phyloP scores from a whole-genome alignment of 2,113 vertebrate genomes.

The Mungos mungo region DNA sequence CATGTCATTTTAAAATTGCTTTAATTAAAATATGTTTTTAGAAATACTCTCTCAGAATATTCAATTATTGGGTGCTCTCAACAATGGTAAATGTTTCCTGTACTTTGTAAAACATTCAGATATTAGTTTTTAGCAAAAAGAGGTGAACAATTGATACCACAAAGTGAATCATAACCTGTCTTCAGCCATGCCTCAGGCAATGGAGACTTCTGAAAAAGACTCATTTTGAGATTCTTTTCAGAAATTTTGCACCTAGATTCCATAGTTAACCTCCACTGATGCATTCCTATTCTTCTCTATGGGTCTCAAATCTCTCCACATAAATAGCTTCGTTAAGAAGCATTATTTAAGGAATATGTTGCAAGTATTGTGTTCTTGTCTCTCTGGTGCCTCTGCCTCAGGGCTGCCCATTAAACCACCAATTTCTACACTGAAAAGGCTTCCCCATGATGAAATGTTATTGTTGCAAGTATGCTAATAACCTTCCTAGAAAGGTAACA shows the following conservation, averaged over 20 bases:
- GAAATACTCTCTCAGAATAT: background rate
- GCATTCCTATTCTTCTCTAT: background rate
- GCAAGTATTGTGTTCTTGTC: background rate
- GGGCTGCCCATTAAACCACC: background rate
- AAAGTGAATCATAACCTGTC: background rate
- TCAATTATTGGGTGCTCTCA: background rate
- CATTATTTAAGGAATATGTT: background rate
- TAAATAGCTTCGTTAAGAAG: background rate
- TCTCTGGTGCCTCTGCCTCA: background rate
- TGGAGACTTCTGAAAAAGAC: background rate
- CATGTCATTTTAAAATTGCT: background rate
- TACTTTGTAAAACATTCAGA: background rate
- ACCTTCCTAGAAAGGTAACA: background rate
- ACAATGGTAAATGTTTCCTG: background rate
- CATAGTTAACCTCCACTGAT: background rate
- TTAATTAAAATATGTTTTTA: constrained; percentile 49
- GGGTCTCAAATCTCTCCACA: background rate
- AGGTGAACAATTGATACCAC: background rate
- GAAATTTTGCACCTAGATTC: background rate
- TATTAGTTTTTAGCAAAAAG: background rate
- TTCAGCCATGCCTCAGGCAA: background rate
- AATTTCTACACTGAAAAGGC: background rate
- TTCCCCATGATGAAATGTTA: background rate
- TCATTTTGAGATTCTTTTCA: constrained; percentile 27
- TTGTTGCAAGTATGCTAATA: background rate